Base-by-base conservation (phyloP, 1,140 invertebrate genomes). In the Orchesella cincta region DNA sequence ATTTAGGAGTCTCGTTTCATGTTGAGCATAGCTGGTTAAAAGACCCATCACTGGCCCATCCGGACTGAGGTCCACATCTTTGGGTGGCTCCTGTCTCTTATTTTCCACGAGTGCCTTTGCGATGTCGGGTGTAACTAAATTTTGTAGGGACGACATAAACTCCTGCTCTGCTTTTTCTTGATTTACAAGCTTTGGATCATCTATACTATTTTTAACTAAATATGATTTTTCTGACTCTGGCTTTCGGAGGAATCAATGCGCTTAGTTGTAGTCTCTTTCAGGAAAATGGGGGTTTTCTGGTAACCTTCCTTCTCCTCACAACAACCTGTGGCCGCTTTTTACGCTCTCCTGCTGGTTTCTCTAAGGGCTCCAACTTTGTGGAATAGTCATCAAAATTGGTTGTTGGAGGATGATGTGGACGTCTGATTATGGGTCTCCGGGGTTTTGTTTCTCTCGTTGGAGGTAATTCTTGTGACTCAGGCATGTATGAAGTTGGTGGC, bases 1-100 rank as follows among this genome's bases (percentile, higher is more conserved):
- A 2, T 46, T 29, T 5, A 76, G 79, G 31, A 35, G 18, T 8
- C 80, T 79, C 36, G 76, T 80, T 5, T 82, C 79, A 18, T 78
- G 76, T n/a, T 26, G 23, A 26, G 79, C 76, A 54, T 52, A 78
- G 75, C 76, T 79, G 33, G 33, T 79, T 23, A 81, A 31, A 14
- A 81, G 67, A 57, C 81, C 81, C 28, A 81, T 75, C 2, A 81
- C 79, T 0, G 81, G 78, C 26, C 76, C 75, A 62, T 80, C 74
- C 16, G 81, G 81, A 62, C 64, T 74, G 5, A 80, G 74, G 36
- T 80, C 81, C 26, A 79, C 57, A 3, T 80, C 14, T 33, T 79
- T 76, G 8, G 71, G 35, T 39, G 71, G 39, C n/a, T n/a, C n/a
- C 26, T 36, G 33, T 18, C 18, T 73, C 26, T 73, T 36, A 39